A percentile compares a stretch with the other conserved stretches of the same genome.
phyloP scores from a whole-genome alignment of 2,113 vertebrate species.

The Lycaon pictus region DNA sequence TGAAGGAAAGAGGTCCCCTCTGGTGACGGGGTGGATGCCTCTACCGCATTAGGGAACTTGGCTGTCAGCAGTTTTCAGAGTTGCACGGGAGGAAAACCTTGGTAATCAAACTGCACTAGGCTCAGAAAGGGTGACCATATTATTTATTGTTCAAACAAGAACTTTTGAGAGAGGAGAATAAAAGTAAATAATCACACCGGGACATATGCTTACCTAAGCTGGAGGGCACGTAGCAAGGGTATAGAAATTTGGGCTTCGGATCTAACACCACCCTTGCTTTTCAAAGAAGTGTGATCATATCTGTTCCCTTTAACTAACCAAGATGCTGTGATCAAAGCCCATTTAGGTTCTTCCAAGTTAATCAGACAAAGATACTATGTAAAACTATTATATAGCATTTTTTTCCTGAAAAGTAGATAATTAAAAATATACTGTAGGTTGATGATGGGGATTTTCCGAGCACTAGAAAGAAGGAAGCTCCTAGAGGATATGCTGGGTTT shows the following conservation, averaged over 20 bases:
- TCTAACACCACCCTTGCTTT: not conserved
- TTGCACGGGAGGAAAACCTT: not conserved
- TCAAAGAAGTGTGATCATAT: not conserved
- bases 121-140: not conserved
- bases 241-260: not conserved
- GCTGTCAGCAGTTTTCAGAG: constrained; percentile 3
- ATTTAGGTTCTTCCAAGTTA: not conserved
- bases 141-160: constrained; percentile 13
- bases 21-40: not conserved
- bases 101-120: not conserved
- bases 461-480: not conserved
- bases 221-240: not conserved
- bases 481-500: not conserved
- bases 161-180: constrained; percentile 37
- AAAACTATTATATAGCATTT: not conserved
- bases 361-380: not conserved
- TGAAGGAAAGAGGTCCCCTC: constrained; percentile 68
- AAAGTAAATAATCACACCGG: not conserved
- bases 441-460: not conserved
- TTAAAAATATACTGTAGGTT: not conserved
- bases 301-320: not conserved
- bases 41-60: not conserved
- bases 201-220: not conserved
- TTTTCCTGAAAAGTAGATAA: not conserved
- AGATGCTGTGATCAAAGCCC: not conserved